Percentiles rank a stretch among this genome's conserved stretches.
Evolutionary conservation across 2,797 vertebrate genomes (phyloP).

Genomic region (Molossus molossus): DNA sequence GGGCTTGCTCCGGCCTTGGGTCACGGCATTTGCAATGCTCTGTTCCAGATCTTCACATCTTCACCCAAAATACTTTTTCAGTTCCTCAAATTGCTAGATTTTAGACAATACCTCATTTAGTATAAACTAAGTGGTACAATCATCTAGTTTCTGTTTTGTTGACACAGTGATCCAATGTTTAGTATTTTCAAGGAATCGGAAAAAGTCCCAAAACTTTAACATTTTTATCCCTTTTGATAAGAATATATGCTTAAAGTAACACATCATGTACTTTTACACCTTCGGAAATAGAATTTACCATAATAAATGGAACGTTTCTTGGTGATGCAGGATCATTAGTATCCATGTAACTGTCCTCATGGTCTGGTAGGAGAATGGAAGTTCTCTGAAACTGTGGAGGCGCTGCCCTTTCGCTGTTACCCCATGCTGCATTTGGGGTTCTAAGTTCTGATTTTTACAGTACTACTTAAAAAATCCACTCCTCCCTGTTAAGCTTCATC

Average conservation of each 20-base stretch:
- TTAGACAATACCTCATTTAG: not conserved
- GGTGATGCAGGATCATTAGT: not conserved
- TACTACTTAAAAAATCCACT: constrained; percentile 1
- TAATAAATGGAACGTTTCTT: constrained; percentile 22
- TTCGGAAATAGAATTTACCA: not conserved
- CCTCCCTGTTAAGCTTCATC: not conserved
- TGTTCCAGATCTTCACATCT: not conserved
- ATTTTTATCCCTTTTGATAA: constrained; percentile 10
- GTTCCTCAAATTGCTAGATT: not conserved
- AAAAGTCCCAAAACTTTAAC: not conserved
- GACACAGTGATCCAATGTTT: not conserved
- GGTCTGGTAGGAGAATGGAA: not conserved
- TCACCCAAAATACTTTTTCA: not conserved
- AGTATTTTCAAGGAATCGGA: not conserved
- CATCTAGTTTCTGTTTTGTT: not conserved
- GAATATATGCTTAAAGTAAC: not conserved
- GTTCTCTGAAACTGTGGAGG: not conserved
- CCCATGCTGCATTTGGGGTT: not conserved
- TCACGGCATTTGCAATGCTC: not conserved
- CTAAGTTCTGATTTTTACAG: not conserved
- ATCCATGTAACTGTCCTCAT: not conserved
- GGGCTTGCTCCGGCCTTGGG: not conserved
- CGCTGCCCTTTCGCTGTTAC: not conserved
- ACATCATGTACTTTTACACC: not conserved
- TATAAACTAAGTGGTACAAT: not conserved